These are phyloP conservation scores for Dromococcyx pavoninus DNA, from an alignment of 2,797 vertebrate species.

Conservation along the genomic window DNA sequence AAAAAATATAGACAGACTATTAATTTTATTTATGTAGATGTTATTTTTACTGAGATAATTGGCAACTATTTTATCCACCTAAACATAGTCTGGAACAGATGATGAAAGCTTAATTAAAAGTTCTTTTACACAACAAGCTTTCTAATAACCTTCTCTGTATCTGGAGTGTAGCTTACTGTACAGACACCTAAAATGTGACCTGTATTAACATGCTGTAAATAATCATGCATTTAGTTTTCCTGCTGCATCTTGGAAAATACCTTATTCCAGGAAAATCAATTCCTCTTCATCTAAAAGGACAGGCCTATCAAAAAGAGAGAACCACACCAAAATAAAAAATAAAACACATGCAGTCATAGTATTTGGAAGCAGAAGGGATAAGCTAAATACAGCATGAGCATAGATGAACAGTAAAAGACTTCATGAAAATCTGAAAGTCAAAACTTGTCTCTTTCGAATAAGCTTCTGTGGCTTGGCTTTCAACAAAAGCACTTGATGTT, in stretches of 20 bases:
- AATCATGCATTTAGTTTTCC: not conserved
- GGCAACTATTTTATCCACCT: not conserved
- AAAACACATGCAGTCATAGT: not conserved
- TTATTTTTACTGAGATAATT: not conserved
- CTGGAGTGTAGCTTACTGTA: not conserved
- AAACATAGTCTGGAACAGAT: not conserved
- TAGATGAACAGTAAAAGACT: constrained; percentile 27
- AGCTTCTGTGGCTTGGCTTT: not conserved
- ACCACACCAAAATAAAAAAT: not conserved
- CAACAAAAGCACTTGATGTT: constrained; percentile 52
- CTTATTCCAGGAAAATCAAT: not conserved
- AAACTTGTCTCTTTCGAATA: constrained; percentile 25
- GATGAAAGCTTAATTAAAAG: not conserved
- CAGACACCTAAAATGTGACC: not conserved
- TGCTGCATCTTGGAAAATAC: not conserved
- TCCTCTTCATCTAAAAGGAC: not conserved
- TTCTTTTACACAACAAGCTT: not conserved
- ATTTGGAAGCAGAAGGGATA: constrained; percentile 44
- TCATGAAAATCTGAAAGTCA: constrained; percentile 54
- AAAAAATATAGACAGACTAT: not conserved
- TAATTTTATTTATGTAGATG: not conserved
- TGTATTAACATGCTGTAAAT: not conserved
- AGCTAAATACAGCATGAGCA: not conserved
- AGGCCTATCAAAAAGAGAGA: not conserved
- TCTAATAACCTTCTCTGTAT: not conserved